Evolutionary conservation across 1,140 invertebrate genomes (phyloP), one percentile per base, ranked within the genome.

Genomic region (Heliconius hermathena): DNA sequence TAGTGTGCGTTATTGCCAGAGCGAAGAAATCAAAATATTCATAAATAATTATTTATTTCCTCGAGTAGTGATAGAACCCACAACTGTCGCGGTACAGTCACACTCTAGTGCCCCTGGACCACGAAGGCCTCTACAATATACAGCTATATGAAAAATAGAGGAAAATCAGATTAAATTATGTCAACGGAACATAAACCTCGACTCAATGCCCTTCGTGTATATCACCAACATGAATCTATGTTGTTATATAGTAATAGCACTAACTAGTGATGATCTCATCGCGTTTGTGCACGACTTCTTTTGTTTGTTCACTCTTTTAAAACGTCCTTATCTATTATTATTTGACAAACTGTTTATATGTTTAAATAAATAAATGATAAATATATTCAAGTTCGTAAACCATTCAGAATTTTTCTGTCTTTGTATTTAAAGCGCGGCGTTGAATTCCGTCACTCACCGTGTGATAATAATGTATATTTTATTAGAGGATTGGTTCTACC

Each of bases 211-310:
- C 71, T 71, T 71, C 71, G 33, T 16, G 60, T 66, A 3, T 66
- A 66, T 66, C 60, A 26, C 22, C 0, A 66, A 11, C 71, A 71
- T 38, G 20, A 71, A 71, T 71, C 71, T 71, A 71, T 71, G 71
- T 71, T 36, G 71, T 71, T 33, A 20, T 71, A 71, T 71, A 71
- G 36, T 71, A 80, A 80, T 82, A 84, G 88, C 85, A 74, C 80
- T 79, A 81, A 52, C 49, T 52, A 20, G 70, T 83, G 89, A 87
- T 90, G 89, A 90, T 88, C 85, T 88, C 88, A 90, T 86, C 87
- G 85, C 85, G 85, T 90, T 90, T 90, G 88, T 88, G 88, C 89
- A 88, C 88, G 89, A 89, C 73, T 83, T 85, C 81, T 71, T 52
- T 71, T 71, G 33, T 71, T 71, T 71, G 71, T 71, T 71, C 18